Base-by-base conservation (phyloP, 2,888 invertebrate species). In the Peribatodes rhomboidaria region DNA sequence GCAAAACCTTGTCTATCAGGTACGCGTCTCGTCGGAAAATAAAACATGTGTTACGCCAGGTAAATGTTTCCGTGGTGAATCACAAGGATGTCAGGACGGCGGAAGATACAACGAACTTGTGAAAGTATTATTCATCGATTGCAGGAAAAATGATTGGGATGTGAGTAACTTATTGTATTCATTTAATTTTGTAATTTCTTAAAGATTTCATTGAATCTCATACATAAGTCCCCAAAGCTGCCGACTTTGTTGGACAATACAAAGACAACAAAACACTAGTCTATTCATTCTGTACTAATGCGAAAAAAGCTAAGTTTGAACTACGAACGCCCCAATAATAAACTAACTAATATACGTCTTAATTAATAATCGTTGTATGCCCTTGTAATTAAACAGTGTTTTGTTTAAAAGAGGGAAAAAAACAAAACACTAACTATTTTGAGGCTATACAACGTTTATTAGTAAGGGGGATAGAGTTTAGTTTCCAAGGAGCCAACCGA, bases 81-180 rank as follows among this genome's bases (percentile, higher is more conserved):
- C 64, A 64, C 37, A 41, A 59, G 58, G 59, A 64, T 50, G 39
- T 53, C 41, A 14, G 37, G 22, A 53, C 46, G 31, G 46, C 65
- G 56, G 52, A 65, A 55, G 35, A 59, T 49, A 37, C 64, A 35
- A 41, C 44, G 61, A 67, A 58, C 61, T 55, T 46, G 20, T 14
- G 37, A 59, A 54, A 44, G 41, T 18, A 18, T 39, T 50, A 47
- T 37, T 41, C 47, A 55, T 41, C 46, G 22, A 35, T 61, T 49
- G 16, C 49, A 49, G 35, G 61, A 61, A 68, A 60, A 50, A 41
- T 59, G 58, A 61, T 31, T 52, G 61, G 46, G 41, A 56, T 61
- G 47, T 9, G 37, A 56, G 13, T 44, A 61, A 63, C 46, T 10
- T 10, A 41, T 31, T 14, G 46, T 3, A 37, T 61, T 11, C 9